Evolutionary conservation across 2,888 invertebrate genomes (phyloP).

Genomic region (Scaptomyza tumidula): DNA sequence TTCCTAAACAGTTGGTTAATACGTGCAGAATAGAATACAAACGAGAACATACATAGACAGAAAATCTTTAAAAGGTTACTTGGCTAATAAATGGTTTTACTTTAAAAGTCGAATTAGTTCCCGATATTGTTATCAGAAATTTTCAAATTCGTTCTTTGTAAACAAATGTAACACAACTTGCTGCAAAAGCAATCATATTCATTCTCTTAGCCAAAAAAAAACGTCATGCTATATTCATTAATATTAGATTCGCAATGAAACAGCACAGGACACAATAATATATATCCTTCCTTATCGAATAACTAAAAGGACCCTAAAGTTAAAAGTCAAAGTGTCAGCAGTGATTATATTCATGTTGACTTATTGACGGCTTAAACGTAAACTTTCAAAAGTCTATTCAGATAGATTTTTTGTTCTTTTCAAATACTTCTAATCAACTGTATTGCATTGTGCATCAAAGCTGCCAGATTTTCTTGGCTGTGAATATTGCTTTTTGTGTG

Average conservation of each 20-base stretch:
- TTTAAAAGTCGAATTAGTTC: too few species aligned
- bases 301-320: neutral
- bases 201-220: neutral
- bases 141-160: neutral
- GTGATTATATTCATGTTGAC: neutral
- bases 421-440: constrained; percentile 51
- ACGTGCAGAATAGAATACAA: constrained; percentile 16
- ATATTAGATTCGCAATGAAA: constrained; percentile 6
- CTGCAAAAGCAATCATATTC: neutral
- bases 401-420: neutral
- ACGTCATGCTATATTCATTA: constrained; percentile 8
- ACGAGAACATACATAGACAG: neutral
- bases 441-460: constrained; percentile 36
- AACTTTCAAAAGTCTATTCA: neutral
- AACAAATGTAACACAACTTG: neutral
- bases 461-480: constrained; percentile 23
- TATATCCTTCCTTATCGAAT: neutral
- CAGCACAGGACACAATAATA: neutral
- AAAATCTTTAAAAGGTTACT: neutral
- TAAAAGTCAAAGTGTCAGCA: neutral
- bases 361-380: neutral
- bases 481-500: constrained; percentile 35
- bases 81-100: too few species aligned
- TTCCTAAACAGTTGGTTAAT: constrained; percentile 41
- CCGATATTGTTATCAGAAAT: too few species aligned